Conservation (phyloP, 2,888 invertebrate species). For the Epinotia ramella region DNA sequence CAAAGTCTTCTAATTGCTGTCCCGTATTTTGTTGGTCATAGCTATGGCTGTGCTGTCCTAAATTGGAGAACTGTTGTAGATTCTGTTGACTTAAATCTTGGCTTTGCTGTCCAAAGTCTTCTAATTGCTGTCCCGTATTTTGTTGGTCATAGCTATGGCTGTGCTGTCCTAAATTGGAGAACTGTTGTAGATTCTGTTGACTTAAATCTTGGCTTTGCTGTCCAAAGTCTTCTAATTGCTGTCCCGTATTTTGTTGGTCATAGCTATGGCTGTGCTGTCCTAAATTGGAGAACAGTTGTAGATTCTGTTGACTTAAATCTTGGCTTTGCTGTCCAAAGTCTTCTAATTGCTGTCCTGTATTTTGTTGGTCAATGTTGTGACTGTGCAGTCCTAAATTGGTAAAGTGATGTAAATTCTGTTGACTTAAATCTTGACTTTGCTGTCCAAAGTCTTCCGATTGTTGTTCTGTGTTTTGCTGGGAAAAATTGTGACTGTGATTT, state of each 20-base stretch:
- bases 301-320: conserved; percentile 27
- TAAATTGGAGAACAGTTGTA: conserved; percentile 4
- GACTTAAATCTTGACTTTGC: conserved; percentile 35
- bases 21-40: conserved; percentile 51
- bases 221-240: conserved; percentile 30
- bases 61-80: conserved; percentile 44
- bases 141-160: conserved; percentile 45
- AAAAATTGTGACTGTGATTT: neutral
- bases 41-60: conserved; percentile 47
- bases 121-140: conserved; percentile 49
- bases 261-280: conserved; percentile 5
- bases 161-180: conserved; percentile 46
- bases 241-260: conserved; percentile 45
- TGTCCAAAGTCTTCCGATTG: conserved; percentile 1
- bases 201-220: conserved; percentile 23
- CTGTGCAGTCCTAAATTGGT: neutral
- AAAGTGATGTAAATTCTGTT: conserved; percentile 5
- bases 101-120: conserved; percentile 52
- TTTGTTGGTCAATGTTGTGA: conserved; percentile 17
- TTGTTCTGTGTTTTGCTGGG: neutral
- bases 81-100: conserved; percentile 33
- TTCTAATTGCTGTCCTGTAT: conserved; percentile 18
- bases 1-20: conserved; percentile 50
- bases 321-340: conserved; percentile 33
- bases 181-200: conserved; percentile 38